Percentiles rank a stretch among this genome's conserved stretches.
Conservation (phyloP, 2,888 invertebrate genomes). For the Monochamus alternatus region DNA sequence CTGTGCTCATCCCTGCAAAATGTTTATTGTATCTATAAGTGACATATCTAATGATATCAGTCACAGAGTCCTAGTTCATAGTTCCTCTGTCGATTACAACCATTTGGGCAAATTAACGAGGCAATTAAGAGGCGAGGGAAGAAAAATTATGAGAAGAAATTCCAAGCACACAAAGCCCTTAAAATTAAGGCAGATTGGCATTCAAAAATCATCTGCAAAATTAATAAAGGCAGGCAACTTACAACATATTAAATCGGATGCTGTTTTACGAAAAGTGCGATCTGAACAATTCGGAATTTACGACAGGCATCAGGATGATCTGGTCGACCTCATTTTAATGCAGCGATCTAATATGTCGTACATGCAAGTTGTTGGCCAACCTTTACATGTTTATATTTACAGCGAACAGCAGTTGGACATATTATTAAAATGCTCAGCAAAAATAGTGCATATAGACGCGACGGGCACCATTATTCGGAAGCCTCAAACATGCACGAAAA, state of each 20-base stretch:
- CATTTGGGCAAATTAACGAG: constrained; percentile 25
- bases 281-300: constrained; percentile 22
- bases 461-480: constrained; percentile 32
- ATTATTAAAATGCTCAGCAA: constrained; percentile 2
- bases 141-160: constrained; percentile 22
- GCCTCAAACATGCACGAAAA: constrained; percentile 15
- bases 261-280: constrained; percentile 29
- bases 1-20: constrained; percentile 32
- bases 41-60: not conserved
- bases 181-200: constrained; percentile 1
- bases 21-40: constrained; percentile 22
- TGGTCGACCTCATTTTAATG: constrained; percentile 26
- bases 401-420: constrained; percentile 27
- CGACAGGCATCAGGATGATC: constrained; percentile 30
- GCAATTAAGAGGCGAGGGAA: constrained; percentile 26
- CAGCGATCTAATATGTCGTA: constrained; percentile 18
- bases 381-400: constrained; percentile 24
- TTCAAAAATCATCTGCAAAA: constrained; percentile 18
- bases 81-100: constrained; percentile 26
- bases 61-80: constrained; percentile 21
- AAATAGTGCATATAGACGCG: constrained; percentile 27
- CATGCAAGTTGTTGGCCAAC: constrained; percentile 31
- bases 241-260: constrained; percentile 24
- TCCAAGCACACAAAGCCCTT: constrained; percentile 15
- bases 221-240: constrained; percentile 27